phyloP scores from a whole-genome alignment of 2,113 vertebrate species.

The Burhinus bistriatus region DNA sequence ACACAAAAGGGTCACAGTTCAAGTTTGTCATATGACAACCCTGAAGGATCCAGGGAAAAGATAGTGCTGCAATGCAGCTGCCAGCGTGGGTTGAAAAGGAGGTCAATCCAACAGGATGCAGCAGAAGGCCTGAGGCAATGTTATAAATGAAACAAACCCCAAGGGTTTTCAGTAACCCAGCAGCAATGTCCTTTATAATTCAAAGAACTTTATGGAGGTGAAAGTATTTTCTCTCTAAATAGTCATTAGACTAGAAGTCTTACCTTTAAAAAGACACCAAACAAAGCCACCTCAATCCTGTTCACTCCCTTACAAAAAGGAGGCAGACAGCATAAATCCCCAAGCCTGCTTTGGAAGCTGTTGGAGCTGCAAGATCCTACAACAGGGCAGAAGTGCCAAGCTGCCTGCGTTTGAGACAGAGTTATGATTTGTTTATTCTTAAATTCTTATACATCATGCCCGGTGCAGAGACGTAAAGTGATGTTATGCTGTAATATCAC shows the following conservation, averaged over 20 bases:
- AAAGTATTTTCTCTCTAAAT: constrained; percentile 65
- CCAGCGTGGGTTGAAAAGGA: constrained; percentile 85
- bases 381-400: not conserved
- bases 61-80: constrained; percentile 78
- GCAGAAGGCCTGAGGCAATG: constrained; percentile 76
- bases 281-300: not conserved
- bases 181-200: constrained; percentile 80
- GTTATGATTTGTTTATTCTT: not conserved
- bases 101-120: constrained; percentile 92
- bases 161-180: constrained; percentile 73
- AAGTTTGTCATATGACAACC: constrained; percentile 79
- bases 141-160: constrained; percentile 91
- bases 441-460: not conserved
- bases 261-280: constrained; percentile 36
- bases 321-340: not conserved
- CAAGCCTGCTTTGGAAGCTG: not conserved
- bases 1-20: constrained; percentile 82
- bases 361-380: not conserved
- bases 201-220: constrained; percentile 71
- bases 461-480: not conserved
- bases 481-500: not conserved
- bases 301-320: not conserved
- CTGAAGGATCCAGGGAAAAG: constrained; percentile 73
- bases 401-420: not conserved
- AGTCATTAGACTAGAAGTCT: constrained; percentile 50